Evolutionary conservation across 30 jellyfish, hydroid and myxozoan species (phyloP).

Genomic region (Turritopsis dohrnii): DNA sequence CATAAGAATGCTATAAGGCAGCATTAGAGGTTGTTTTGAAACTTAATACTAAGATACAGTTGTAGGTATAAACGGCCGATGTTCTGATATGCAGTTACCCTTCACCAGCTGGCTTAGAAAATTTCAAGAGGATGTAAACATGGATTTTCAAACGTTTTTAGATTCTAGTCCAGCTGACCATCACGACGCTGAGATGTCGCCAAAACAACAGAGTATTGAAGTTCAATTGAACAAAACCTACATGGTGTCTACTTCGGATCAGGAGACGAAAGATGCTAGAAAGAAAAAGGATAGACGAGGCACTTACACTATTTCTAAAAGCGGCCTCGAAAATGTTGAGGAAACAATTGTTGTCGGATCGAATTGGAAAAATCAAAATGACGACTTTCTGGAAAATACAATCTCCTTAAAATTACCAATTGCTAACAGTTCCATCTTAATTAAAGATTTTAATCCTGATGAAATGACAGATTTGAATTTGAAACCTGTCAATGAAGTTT

Average conservation of each 20-base stretch:
- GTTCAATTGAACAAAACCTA: background rate
- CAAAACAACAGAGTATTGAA: background rate
- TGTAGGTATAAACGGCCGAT: no score
- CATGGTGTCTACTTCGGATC: background rate
- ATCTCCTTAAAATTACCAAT: background rate
- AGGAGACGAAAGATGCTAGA: background rate
- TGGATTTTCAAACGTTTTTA: background rate
- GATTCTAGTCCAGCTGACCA: background rate
- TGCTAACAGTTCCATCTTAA: constrained; percentile 6
- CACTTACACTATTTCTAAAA: background rate
- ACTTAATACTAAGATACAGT: no score
- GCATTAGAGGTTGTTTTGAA: background rate
- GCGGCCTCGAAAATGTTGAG: background rate
- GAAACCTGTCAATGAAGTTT: background rate
- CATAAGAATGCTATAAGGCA: background rate
- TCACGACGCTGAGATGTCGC: background rate
- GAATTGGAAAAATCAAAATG: background rate
- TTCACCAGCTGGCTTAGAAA: no score
- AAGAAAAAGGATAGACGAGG: background rate
- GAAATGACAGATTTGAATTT: background rate
- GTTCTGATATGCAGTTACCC: no score
- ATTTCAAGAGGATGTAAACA: background rate
- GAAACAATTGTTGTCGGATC: background rate
- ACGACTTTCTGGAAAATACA: constrained; percentile 2
- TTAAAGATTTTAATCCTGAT: background rate